Evolutionary conservation across 2,113 vertebrate species (phyloP).

Genomic region (Pungitius pungitius): DNA sequence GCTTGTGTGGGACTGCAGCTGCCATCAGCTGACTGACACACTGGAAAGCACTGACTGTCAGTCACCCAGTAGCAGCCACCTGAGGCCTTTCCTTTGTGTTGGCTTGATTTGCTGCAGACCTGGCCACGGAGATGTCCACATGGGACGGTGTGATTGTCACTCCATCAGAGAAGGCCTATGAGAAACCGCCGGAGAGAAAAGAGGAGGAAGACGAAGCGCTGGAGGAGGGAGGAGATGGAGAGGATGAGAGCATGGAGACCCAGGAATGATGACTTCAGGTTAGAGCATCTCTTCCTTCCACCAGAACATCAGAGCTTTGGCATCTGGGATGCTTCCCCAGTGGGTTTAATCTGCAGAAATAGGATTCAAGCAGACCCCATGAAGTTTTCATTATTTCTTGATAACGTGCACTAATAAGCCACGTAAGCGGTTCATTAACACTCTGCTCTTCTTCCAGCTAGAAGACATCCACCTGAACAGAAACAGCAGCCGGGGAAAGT

Average conservation of each 20-base stretch:
- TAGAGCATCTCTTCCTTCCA: not conserved
- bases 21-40: no score
- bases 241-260: constrained; percentile 94
- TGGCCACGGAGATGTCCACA: constrained; percentile 94
- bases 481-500: constrained; percentile 2
- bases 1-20: not conserved
- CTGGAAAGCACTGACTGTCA: not conserved
- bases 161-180: constrained; percentile 95
- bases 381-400: no score
- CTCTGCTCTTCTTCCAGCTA: not conserved
- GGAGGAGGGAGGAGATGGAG: constrained; percentile 90
- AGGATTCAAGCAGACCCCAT: no score
- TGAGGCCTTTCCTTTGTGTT: not conserved
- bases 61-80: no score
- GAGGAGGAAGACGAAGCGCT: constrained; percentile 94
- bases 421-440: no score
- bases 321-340: no score
- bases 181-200: constrained; percentile 95
- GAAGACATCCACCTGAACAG: not conserved
- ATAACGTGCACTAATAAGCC: no score
- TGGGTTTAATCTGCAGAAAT: no score
- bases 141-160: constrained; percentile 98
- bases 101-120: constrained; percentile 75
- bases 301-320: not conserved
- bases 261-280: constrained; percentile 80